Percentiles rank a stretch among this genome's conserved stretches.
Evolutionary conservation across 2,888 invertebrate genomes (phyloP).

Genomic region (Ctena decussata): DNA sequence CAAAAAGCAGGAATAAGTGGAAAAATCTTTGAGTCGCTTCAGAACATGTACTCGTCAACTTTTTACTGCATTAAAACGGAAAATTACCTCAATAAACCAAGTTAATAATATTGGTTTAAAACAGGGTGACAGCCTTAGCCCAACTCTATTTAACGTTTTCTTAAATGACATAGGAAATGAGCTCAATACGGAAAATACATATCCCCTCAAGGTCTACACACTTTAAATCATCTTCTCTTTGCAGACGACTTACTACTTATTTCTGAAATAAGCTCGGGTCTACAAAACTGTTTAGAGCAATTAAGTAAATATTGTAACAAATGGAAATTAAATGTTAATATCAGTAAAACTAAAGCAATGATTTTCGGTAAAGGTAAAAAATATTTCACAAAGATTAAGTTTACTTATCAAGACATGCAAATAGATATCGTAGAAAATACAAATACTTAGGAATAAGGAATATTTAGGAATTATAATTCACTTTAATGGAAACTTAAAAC

Average conservation of each 20-base stretch:
- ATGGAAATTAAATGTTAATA: not conserved
- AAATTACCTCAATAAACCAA: not conserved
- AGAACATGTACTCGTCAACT: slow-evolving; percentile 10
- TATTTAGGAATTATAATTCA: not conserved
- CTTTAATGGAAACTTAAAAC: not conserved
- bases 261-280: not conserved
- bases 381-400: not conserved
- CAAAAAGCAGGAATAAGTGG: not conserved
- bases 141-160: slow-evolving; percentile 14
- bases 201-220: not conserved
- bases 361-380: not conserved
- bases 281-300: not conserved
- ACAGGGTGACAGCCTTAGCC: slow-evolving; percentile 20
- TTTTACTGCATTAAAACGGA: not conserved
- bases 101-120: slow-evolving; percentile 1
- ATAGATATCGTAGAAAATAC: not conserved
- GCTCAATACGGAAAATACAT: not conserved
- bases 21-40: not conserved
- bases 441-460: not conserved
- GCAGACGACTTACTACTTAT: not conserved
- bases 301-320: not conserved
- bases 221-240: not conserved
- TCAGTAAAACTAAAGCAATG: not conserved
- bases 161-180: slow-evolving; percentile 29
- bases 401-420: not conserved